phyloP scores from a whole-genome alignment of 2,797 vertebrate species.

The Chiropotes sagulatus region DNA sequence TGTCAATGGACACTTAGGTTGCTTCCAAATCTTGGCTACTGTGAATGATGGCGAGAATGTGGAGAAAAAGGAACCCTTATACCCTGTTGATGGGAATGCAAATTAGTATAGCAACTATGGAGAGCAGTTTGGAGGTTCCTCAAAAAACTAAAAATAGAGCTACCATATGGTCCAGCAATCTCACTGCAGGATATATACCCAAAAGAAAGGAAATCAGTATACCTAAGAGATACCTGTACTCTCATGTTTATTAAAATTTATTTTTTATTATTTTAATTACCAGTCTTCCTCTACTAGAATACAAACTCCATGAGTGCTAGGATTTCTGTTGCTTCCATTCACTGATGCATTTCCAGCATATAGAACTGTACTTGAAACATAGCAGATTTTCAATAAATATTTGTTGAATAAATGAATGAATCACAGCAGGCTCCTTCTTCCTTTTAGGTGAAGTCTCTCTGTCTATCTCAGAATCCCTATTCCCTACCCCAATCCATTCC shows the following conservation, averaged over 20 bases:
- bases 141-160: not conserved
- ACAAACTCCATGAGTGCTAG: not conserved
- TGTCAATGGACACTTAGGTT: not conserved
- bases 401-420: not conserved
- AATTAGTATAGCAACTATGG: not conserved
- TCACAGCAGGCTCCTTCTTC: not conserved
- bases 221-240: not conserved
- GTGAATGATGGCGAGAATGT: not conserved
- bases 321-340: not conserved
- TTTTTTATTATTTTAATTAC: conserved; percentile 24
- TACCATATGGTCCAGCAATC: too few species aligned
- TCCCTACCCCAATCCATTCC: not conserved
- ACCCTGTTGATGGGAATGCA: not conserved
- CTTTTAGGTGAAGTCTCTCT: not conserved
- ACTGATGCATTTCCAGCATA: not conserved
- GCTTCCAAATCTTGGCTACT: not conserved
- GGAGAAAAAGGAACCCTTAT: not conserved
- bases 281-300: conserved; percentile 11
- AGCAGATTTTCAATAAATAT: not conserved
- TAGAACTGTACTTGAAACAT: not conserved
- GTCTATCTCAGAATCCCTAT: not conserved
- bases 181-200: too few species aligned
- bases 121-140: not conserved
- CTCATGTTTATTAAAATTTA: not conserved
- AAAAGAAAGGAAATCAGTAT: too few species aligned